phyloP scores from a whole-genome alignment of 1,140 invertebrate species.

The Paramacrobiotus metropolitanus region DNA sequence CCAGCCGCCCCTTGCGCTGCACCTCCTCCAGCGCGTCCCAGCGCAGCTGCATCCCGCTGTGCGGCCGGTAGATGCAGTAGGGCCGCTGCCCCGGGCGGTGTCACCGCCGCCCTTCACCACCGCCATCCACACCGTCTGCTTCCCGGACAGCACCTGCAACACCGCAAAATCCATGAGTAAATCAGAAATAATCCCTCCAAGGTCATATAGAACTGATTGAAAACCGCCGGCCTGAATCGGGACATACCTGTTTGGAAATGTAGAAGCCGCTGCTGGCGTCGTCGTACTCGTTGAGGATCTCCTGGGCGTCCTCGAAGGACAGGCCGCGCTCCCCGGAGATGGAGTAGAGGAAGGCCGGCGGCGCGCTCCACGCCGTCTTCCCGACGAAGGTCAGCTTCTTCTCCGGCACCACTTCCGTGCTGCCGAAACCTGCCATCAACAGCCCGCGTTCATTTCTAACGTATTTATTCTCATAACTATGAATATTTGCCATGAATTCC shows the following conservation, averaged over 20 bases:
- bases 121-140: constrained; percentile 59
- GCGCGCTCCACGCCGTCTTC: constrained; percentile 23
- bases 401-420: constrained; percentile 24
- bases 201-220: too few relatives aligned
- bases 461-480: too few relatives aligned
- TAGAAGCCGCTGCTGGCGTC: constrained; percentile 67
- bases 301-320: constrained; percentile 63
- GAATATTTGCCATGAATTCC: too few relatives aligned
- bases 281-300: constrained; percentile 34
- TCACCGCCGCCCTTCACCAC: constrained; percentile 38
- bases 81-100: constrained; percentile 30
- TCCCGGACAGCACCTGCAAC: constrained; percentile 49
- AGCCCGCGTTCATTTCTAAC: too few relatives aligned
- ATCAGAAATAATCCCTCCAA: too few relatives aligned
- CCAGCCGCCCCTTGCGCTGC: constrained; percentile 68
- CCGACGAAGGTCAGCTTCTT: background rate
- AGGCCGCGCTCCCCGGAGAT: constrained; percentile 62
- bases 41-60: constrained; percentile 51
- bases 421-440: constrained; percentile 60
- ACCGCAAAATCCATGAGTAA: too few relatives aligned
- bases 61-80: constrained; percentile 44
- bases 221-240: too few relatives aligned
- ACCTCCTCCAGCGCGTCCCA: constrained; percentile 68
- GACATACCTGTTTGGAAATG: constrained; percentile 43
- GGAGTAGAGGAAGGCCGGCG: constrained; percentile 68